Conservation (phyloP, 2,113 vertebrate species). For the Misgurnus anguillicaudatus region DNA sequence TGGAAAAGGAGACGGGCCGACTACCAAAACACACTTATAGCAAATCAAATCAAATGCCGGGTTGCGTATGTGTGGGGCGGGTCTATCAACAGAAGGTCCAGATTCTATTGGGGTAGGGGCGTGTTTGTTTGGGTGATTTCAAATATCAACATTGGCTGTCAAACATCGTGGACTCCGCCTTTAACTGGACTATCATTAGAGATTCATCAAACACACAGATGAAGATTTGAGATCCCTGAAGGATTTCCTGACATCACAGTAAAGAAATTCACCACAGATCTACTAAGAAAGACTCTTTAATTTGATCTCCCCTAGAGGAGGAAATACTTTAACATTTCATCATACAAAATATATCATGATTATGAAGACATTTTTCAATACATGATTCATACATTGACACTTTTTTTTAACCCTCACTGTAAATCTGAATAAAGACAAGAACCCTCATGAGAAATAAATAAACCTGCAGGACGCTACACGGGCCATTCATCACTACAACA, state of each 20-base stretch:
- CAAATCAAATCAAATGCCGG: no score
- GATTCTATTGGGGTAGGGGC: no score
- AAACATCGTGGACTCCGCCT: no score
- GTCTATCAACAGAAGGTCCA: no score
- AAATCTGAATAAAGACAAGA: constrained; percentile 37
- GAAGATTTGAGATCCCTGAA: no score
- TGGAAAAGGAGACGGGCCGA: no score
- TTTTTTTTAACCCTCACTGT: not conserved
- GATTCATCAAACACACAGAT: no score
- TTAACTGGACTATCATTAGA: no score
- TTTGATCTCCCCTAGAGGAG: constrained; percentile 63
- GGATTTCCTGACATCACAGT: not conserved
- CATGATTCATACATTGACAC: constrained; percentile 8
- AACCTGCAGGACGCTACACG: constrained; percentile 1
- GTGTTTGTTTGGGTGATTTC: no score
- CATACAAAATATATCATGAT: constrained; percentile 33
- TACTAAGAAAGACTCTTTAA: constrained; percentile 79
- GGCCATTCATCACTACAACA: not conserved
- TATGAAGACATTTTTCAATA: constrained; percentile 45
- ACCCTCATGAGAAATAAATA: constrained; percentile 49
- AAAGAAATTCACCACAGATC: not conserved
- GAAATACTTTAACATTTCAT: constrained; percentile 64
- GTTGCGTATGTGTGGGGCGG: no score
- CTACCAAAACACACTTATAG: no score
- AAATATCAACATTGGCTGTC: no score